Evolutionary conservation across 1,140 invertebrate genomes (phyloP), one percentile per base, ranked within the genome.

Genomic region (Listronotus oregonensis): DNA sequence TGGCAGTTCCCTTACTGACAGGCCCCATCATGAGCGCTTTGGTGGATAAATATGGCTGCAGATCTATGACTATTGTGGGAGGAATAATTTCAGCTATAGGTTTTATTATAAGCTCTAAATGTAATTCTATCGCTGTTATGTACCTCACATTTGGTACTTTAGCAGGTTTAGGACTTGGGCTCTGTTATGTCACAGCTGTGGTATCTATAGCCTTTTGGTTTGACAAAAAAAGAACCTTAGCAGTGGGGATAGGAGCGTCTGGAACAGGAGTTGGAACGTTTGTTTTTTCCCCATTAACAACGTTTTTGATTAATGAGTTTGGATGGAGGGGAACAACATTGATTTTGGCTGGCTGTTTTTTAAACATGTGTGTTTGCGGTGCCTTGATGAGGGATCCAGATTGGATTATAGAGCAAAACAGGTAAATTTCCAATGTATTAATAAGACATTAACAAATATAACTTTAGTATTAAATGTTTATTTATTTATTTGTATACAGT

Each of bases 201-300:
- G 95, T 98, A 2, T 89, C 88, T 34, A 96, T 98, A 52, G 95
- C 95, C 10, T 96, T 94, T 76, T 98, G 97, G 86, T 98, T 98
- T 78, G 96, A 98, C 69, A 92, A 93, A 73, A 92, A 90, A 73
- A 84, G 95, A 21, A 94, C 92, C 10, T 82, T 98, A 44, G 96
- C 96, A 4, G 95, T 94, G 11, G 94, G 96, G 0, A 85, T 98
- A 34, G 91, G 94, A 0, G 94, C 95, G 3, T 94, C 93, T 70
- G 94, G 94, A 15, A 94, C 92, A 7, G 91, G 92, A 1, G 87
- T 93, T 18, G 91, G 95, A 5, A 86, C 93, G 0, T 93, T 95
- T 75, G 80, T 95, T 2, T 94, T 95, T 77, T 90, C 92, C 0
- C 93, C 92, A 0, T 82, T 94, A 79, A 91, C 89, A 1, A 85